Conservation (phyloP, 1,140 invertebrate species). For the Rhopalosiphum padi region DNA sequence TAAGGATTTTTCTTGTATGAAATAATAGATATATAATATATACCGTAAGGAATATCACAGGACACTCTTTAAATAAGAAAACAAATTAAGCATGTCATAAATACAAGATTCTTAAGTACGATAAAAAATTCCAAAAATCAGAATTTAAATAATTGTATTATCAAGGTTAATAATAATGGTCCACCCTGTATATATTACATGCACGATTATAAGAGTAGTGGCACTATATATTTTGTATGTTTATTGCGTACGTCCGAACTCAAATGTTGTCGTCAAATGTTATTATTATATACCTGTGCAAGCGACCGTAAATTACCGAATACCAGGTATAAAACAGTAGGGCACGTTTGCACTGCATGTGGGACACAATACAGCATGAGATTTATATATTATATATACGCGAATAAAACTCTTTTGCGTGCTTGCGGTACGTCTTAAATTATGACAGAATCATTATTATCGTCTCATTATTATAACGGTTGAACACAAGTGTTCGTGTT, state of each 20-base stretch:
- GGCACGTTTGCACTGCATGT: background rate
- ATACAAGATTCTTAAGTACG: background rate
- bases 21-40: too few species aligned
- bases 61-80: background rate
- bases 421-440: background rate
- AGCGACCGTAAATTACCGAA: background rate
- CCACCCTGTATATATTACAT: background rate
- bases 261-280: background rate
- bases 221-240: background rate
- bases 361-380: background rate
- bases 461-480: background rate
- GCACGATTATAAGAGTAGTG: background rate
- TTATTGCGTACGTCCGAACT: background rate
- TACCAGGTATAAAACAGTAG: background rate
- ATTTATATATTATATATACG: background rate
- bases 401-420: too few species aligned
- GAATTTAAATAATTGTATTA: background rate
- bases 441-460: background rate
- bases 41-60: too few species aligned
- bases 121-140: background rate
- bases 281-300: background rate
- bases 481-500: background rate
- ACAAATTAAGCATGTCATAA: background rate
- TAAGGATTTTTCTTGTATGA: too few species aligned
- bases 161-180: background rate